A percentile compares a stretch with the other conserved stretches of the same genome.
Evolutionary conservation across 2,113 vertebrate species (phyloP).

Genomic region (Menidia beryllina): DNA sequence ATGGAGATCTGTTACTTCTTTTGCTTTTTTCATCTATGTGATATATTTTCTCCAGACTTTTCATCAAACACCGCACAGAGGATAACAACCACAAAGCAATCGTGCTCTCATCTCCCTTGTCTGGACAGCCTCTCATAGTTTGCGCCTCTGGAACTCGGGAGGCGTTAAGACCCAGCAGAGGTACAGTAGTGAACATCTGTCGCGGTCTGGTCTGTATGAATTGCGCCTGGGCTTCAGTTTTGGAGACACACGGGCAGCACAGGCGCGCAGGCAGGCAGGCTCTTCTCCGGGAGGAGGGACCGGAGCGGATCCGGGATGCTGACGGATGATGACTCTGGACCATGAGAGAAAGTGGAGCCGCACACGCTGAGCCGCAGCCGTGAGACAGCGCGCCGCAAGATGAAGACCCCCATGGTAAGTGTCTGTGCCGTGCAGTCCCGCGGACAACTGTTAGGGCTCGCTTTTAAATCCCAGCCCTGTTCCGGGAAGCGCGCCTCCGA

Average conservation of each 20-base stretch:
- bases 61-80: slow-evolving; percentile 39
- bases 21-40: too few relatives aligned
- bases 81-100: slow-evolving; percentile 42
- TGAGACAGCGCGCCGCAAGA: slow-evolving; percentile 83
- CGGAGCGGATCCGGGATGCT: slow-evolving; percentile 26
- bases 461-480: slow-evolving; percentile 25
- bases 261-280: slow-evolving; percentile 78
- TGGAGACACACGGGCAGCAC: slow-evolving; percentile 53
- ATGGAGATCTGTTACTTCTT: too few relatives aligned
- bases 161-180: slow-evolving; percentile 80
- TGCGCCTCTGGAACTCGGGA: slow-evolving; percentile 25
- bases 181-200: slow-evolving; percentile 79
- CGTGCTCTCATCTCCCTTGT: slow-evolving; percentile 44
- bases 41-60: slow-evolving; percentile 26
- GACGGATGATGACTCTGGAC: slow-evolving; percentile 46
- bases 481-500: slow-evolving; percentile 31
- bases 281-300: slow-evolving; percentile 52
- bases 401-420: slow-evolving; percentile 95
- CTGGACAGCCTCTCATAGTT: slow-evolving; percentile 60
- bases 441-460: slow-evolving; percentile 24
- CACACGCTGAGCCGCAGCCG: slow-evolving; percentile 79
- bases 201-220: slow-evolving; percentile 62
- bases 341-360: slow-evolving; percentile 82
- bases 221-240: slow-evolving; percentile 74
- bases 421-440: not conserved